These are phyloP conservation scores for Athene cunicularia DNA, from an alignment of 2,113 vertebrate genomes.

Conservation along the genomic window DNA sequence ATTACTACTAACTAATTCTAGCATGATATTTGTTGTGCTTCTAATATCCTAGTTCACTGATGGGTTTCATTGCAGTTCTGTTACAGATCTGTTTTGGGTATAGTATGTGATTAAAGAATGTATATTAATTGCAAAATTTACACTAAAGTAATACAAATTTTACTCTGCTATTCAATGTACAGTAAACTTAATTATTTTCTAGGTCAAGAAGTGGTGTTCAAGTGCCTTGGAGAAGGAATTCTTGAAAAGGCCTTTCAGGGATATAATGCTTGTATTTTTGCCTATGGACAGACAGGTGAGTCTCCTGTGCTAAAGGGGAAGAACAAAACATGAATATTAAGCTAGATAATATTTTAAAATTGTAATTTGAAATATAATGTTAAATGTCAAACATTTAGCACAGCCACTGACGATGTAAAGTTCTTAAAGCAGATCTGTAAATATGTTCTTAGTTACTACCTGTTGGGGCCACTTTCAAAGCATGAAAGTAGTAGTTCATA, in stretches of 20 bases:
- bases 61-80: background rate
- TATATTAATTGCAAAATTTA: background rate
- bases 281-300: constrained; percentile 98
- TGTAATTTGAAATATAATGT: background rate
- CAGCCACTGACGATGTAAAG: background rate
- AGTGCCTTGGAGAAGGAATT: constrained; percentile 99
- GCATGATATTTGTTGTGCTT: background rate
- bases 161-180: background rate
- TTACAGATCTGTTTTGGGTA: background rate
- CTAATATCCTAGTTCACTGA: background rate
- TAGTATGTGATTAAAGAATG: background rate
- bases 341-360: background rate
- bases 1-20: background rate
- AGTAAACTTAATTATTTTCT: constrained; percentile 51
- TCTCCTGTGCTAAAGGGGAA: background rate
- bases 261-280: constrained; percentile 99
- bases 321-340: background rate
- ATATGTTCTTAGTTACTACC: background rate
- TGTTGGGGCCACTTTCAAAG: background rate
- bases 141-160: background rate
- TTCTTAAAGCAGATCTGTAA: background rate
- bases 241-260: constrained; percentile 99
- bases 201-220: constrained; percentile 99
- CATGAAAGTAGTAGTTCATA: background rate
- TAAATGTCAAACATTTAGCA: background rate